Conservation (phyloP, 2,797 vertebrate genomes). For the Chromis chromis region DNA sequence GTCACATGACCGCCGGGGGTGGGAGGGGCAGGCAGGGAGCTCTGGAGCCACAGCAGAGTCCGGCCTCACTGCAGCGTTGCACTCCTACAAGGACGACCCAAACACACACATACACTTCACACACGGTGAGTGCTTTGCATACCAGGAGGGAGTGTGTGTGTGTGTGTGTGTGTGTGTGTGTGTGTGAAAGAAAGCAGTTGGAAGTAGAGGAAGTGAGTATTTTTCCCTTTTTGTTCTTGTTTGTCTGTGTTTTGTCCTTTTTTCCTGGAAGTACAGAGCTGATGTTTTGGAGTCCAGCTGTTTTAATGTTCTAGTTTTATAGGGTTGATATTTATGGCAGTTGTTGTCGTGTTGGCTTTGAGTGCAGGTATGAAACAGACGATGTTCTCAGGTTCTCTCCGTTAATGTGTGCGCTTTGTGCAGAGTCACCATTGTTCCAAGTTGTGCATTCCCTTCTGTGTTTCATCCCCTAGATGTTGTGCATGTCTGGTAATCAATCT, state of each 20-base stretch:
- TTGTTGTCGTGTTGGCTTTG: constrained; percentile 3
- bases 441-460: not conserved
- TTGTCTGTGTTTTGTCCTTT: constrained; percentile 13
- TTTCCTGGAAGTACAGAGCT: constrained; percentile 16
- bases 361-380: not conserved
- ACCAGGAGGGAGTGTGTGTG: constrained; percentile 26
- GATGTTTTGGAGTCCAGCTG: constrained; percentile 41
- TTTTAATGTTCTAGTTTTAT: constrained; percentile 18
- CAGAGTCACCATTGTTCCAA: too few relatives aligned
- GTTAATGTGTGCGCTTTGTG: not conserved
- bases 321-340: not conserved
- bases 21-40: constrained; percentile 69
- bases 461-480: constrained; percentile 33
- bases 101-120: constrained; percentile 58
- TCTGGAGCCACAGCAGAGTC: constrained; percentile 76
- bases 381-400: too few relatives aligned
- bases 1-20: constrained; percentile 81
- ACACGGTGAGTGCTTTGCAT: constrained; percentile 78
- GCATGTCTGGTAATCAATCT: constrained; percentile 46
- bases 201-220: constrained; percentile 23
- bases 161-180: constrained; percentile 14
- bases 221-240: not conserved
- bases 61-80: constrained; percentile 80
- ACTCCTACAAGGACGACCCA: constrained; percentile 74
- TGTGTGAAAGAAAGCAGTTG: constrained; percentile 16